Evolutionary conservation across 2,888 invertebrate species (phyloP).

Genomic region (Candidula unifasciata): DNA sequence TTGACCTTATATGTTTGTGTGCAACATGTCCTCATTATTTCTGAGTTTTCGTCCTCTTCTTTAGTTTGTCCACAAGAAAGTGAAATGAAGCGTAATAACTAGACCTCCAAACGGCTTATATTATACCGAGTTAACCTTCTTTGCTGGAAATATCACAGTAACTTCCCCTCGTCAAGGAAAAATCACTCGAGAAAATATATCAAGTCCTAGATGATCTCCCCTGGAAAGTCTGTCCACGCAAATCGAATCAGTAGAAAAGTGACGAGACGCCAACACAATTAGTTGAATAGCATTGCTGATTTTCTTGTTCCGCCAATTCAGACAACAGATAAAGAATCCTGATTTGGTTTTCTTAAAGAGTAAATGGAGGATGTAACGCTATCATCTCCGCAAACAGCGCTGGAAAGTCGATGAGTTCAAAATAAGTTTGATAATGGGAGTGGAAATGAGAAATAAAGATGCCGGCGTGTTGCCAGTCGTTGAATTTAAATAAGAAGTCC

Average conservation of each 20-base stretch:
- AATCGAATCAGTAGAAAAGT: slow-evolving; percentile 25
- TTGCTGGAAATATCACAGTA: background rate
- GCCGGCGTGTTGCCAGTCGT: background rate
- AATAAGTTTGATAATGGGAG: background rate
- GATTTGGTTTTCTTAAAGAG: slow-evolving; percentile 7
- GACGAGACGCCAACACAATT: slow-evolving; percentile 24
- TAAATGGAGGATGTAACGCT: background rate
- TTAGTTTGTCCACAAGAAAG: too few species aligned
- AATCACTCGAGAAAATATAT: background rate
- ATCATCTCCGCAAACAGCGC: background rate
- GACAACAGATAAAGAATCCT: background rate
- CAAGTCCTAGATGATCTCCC: background rate
- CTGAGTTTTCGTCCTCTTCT: too few species aligned
- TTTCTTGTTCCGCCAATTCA: background rate
- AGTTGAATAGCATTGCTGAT: slow-evolving; percentile 28
- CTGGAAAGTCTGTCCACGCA: slow-evolving; percentile 14
- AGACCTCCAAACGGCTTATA: too few species aligned
- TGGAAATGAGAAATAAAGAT: background rate
- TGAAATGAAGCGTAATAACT: too few species aligned
- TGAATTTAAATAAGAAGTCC: background rate
- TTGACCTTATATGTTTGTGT: too few species aligned
- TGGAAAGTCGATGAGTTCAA: background rate
- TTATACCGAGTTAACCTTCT: background rate
- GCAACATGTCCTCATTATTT: too few species aligned
- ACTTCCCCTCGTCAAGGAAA: background rate